Evolutionary conservation across 1,140 invertebrate genomes (phyloP).

Genomic region (Cardiocondyla obscurior): DNA sequence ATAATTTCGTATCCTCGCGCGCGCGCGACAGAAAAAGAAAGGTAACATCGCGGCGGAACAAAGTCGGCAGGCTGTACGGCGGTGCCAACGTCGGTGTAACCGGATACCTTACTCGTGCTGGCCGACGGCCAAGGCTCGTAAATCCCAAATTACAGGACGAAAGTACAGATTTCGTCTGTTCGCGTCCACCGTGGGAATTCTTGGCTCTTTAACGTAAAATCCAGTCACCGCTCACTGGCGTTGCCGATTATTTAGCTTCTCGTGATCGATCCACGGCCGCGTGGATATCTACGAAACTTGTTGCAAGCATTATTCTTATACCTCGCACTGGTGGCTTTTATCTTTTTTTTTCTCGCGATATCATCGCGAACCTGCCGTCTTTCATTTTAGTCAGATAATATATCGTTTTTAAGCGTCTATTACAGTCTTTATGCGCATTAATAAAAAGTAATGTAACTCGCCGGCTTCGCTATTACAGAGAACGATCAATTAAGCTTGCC

Average conservation of each 20-base stretch:
- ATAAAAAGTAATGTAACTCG: conserved; percentile 18
- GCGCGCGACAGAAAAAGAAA: conserved; percentile 52
- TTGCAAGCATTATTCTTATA: not conserved
- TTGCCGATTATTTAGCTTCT: conserved; percentile 20
- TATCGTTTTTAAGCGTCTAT: not conserved
- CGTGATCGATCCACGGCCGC: not conserved
- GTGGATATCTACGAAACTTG: not conserved
- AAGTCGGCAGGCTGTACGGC: not conserved
- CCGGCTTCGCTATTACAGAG: not conserved
- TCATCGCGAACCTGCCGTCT: not conserved
- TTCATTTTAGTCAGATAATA: not conserved
- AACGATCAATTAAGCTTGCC: conserved; percentile 7
- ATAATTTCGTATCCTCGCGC: conserved; percentile 76
- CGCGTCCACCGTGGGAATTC: conserved; percentile 24
- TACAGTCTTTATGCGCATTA: not conserved
- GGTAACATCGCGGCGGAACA: conserved; percentile 8
- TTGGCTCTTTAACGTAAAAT: conserved; percentile 13
- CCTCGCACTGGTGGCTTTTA: not conserved
- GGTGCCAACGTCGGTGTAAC: conserved; percentile 48
- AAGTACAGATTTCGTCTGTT: conserved; percentile 73
- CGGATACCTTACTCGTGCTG: conserved; percentile 44
- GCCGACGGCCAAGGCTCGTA: conserved; percentile 71
- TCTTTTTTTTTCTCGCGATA: not conserved
- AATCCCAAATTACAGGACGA: conserved; percentile 74
- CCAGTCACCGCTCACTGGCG: not conserved